Percentiles rank a stretch among this genome's conserved stretches.
phyloP scores from a whole-genome alignment of 2,888 invertebrate genomes.

The Leptogaster cylindrica region DNA sequence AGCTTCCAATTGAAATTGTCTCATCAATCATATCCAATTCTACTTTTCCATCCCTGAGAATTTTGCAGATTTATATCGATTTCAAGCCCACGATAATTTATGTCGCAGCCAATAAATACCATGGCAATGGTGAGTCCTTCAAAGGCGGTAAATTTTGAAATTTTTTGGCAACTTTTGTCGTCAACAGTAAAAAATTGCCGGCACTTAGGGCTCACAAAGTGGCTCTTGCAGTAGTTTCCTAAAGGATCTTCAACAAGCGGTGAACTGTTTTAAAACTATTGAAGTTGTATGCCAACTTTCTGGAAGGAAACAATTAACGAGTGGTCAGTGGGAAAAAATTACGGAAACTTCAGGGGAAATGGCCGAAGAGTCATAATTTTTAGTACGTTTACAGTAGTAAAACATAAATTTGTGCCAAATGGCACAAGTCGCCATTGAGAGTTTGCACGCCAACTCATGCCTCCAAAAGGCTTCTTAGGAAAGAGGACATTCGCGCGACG shows the following conservation, averaged over 20 bases:
- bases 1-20: conserved; percentile 35
- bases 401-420: conserved; percentile 39
- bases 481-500: not conserved
- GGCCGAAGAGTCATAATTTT: conserved; percentile 13
- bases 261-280: conserved; percentile 4
- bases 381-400: conserved; percentile 41
- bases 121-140: conserved; percentile 21
- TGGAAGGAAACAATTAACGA: conserved; percentile 46
- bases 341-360: no score
- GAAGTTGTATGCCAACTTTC: conserved; percentile 44
- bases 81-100: conserved; percentile 21
- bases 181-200: conserved; percentile 37
- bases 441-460: not conserved
- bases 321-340: conserved; percentile 4
- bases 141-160: conserved; percentile 13
- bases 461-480: not conserved
- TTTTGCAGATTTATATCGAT: conserved; percentile 23
- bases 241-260: conserved; percentile 12
- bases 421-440: not conserved
- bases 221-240: conserved; percentile 19
- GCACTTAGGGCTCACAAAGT: conserved; percentile 14
- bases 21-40: conserved; percentile 32
- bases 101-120: conserved; percentile 40
- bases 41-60: not conserved
- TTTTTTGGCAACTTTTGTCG: conserved; percentile 38